Conservation (phyloP, 1,140 invertebrate genomes). For the Listronotus bonariensis region DNA sequence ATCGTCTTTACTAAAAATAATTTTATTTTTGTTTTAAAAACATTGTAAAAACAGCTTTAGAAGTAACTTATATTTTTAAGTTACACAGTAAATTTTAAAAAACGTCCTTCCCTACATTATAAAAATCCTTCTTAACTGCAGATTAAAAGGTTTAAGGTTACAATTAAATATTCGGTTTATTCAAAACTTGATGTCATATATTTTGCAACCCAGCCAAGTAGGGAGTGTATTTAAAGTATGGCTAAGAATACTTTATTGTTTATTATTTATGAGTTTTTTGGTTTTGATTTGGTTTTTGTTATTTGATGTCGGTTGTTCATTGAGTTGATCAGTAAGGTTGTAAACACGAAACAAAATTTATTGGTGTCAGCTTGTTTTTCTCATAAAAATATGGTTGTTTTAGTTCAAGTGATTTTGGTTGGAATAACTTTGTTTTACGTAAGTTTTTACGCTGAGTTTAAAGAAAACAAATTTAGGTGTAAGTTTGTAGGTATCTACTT, state of each 20-base stretch:
- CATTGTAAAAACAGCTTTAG: too few species aligned
- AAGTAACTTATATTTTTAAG: too few species aligned
- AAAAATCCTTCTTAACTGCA: background rate
- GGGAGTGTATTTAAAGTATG: constrained; percentile 34
- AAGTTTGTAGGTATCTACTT: too few species aligned
- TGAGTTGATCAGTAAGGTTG: background rate
- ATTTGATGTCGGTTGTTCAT: background rate
- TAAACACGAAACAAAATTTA: too few species aligned
- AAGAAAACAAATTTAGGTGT: too few species aligned
- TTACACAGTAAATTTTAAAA: too few species aligned
- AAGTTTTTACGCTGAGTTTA: too few species aligned
- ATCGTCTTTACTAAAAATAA: too few species aligned
- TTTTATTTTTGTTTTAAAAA: too few species aligned
- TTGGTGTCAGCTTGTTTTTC: constrained; percentile 1
- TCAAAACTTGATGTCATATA: constrained; percentile 25
- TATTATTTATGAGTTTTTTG: constrained; percentile 26
- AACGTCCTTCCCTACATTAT: too few species aligned
- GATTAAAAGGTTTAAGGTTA: constrained; percentile 14
- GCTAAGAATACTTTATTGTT: constrained; percentile 28
- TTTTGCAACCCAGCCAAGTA: constrained; percentile 24
- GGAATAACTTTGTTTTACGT: constrained; percentile 7
- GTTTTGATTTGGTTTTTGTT: background rate
- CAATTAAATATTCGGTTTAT: constrained; percentile 19
- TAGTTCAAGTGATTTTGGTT: background rate
- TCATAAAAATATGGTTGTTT: background rate